Evolutionary conservation across 1,140 invertebrate species (phyloP).

Genomic region (Nylanderia fulva): DNA sequence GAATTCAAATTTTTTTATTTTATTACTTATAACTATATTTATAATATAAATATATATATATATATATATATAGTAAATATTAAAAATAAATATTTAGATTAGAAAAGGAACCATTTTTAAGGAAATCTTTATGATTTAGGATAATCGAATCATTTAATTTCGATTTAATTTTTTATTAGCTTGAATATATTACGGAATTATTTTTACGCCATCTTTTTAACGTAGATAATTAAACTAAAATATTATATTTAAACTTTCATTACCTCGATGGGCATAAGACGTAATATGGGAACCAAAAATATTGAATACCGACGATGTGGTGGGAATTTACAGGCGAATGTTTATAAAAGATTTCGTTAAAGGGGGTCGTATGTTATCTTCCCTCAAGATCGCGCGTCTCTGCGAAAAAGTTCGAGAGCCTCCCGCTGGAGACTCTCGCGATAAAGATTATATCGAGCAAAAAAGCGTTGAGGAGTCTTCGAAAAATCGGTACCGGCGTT

Average conservation of each 20-base stretch:
- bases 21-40: not conserved
- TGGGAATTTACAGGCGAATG: constrained; percentile 17
- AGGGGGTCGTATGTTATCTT: constrained; percentile 23
- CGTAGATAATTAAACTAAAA: not conserved
- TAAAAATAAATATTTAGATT: not conserved
- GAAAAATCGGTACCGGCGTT: constrained; percentile 53
- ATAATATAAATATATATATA: too few species aligned
- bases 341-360: constrained; percentile 43
- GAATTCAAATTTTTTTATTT: constrained; percentile 1
- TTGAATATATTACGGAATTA: not conserved
- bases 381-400: constrained; percentile 23
- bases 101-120: not conserved
- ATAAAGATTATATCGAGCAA: constrained; percentile 57
- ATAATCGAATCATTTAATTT: not conserved
- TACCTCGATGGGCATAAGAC: not conserved
- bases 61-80: not conserved
- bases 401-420: constrained; percentile 42
- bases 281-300: not conserved
- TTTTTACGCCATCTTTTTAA: constrained; percentile 7
- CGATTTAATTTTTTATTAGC: not conserved
- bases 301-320: not conserved
- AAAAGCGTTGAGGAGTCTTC: constrained; percentile 34
- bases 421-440: constrained; percentile 20
- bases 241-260: not conserved
- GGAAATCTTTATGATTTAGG: not conserved